Evolutionary conservation across 2,797 vertebrate genomes (phyloP).

Genomic region (Gymnothorax javanicus): DNA sequence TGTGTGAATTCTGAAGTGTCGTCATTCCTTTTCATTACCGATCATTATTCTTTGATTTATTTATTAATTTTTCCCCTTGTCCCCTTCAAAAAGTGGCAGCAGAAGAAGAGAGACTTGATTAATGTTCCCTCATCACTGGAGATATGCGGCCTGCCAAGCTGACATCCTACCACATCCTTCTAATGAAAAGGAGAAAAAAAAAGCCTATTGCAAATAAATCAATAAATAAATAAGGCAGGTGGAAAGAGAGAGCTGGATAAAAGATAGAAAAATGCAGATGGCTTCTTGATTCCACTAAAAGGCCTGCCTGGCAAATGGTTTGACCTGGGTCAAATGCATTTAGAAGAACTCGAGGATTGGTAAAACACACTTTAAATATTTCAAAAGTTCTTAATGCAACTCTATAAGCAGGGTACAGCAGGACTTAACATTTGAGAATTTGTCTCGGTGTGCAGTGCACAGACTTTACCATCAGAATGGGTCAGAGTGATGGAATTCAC

Average conservation of each 20-base stretch:
- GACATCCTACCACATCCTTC: neutral
- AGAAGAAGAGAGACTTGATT: neutral
- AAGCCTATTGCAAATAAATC: neutral
- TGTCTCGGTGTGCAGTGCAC: neutral
- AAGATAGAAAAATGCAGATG: neutral
- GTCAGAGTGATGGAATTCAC: neutral
- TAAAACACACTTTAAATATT: too few relatives aligned
- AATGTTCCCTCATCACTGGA: neutral
- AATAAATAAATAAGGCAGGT: neutral
- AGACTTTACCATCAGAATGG: neutral
- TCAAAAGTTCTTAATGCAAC: neutral
- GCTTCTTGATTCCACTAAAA: neutral
- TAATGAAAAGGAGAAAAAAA: neutral
- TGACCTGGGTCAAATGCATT: too few relatives aligned
- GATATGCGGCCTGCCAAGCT: neutral
- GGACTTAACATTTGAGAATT: neutral
- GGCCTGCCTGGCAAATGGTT: neutral
- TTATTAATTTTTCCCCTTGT: neutral
- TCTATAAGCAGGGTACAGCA: neutral
- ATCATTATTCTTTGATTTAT: neutral
- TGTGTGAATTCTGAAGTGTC: constrained; percentile 2
- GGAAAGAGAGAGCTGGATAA: neutral
- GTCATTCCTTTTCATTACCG: neutral
- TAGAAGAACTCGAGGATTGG: too few relatives aligned
- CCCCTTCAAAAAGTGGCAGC: neutral